Base-by-base conservation (phyloP, 2,113 vertebrate species). In the Climacteris rufus region DNA sequence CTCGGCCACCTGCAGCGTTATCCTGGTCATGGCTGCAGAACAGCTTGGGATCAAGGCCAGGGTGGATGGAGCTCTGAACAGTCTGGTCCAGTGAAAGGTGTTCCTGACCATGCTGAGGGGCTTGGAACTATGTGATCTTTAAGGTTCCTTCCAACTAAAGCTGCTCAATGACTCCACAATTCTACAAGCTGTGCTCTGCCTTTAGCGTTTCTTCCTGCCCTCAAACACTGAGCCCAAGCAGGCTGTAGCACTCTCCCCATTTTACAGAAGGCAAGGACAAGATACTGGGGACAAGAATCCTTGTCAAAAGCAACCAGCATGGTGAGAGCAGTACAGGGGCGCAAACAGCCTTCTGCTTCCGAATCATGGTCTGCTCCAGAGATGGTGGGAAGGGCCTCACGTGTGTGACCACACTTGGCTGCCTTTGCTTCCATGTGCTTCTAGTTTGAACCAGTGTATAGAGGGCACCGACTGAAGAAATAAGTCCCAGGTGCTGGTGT, bases 1-100 rank as follows among this genome's bases (percentile, higher is more conserved):
- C 39, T 83, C 0, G 0, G 45, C 39, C 50, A 59, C 59, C 10
- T 1, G 2, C 1, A 2, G n/a, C 35, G n/a, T 79, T 75, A 40
- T 13, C 37, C 24, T 4, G 2, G 39, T 27, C 37, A 50, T 10
- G 0, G 0, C 33, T 40, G 25, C 28, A 63, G 79, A 77, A 70
- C 50, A 53, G 18, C 21, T 27, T 31, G 63, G 85, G 33, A 70
- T 37, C 35, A 21, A 63, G 80, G 56, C 42, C 35, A 44, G 56
- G 27, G 13, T 35, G 49, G 71, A 49, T 28, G 49, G 49, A 42
- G 27, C 15, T 63, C 64, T 70, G 22, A 42, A 37, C 31, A 83
- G 7, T 4, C 56, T 83, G 64, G 10, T 49, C 1, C 1, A 28
- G 49, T 11, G 56, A 37, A 77, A 83, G 49, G 42, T 63, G 64